Evolutionary conservation across 2,113 vertebrate species (phyloP), one percentile per base, ranked within the genome.

Genomic region (Arizona elegans): DNA sequence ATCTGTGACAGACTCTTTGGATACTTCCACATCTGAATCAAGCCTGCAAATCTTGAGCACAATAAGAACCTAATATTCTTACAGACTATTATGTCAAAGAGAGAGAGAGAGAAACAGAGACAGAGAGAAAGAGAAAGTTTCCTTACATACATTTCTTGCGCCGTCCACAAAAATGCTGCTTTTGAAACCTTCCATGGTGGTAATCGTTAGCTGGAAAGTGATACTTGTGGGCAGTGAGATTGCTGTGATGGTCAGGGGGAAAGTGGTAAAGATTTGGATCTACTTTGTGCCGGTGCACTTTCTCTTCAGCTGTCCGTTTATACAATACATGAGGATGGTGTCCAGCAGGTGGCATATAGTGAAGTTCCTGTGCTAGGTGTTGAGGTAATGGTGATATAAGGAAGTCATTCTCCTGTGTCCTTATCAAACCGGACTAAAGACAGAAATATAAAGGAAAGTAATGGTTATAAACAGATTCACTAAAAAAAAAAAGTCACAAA

Each of bases 71-170:
- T 53, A 1, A 75, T 19, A 88, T 93, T 87, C 86, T 94, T 93
- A 95, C 0, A 85, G 94, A 89, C 52, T 89, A 59, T 93, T 91
- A 92, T 15, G 62, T 90, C 88, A 96, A 97, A 96, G 92, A 97
- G 97, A 94, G 94, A 96, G 95, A 96, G 95, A 93, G 94, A 96
- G 86, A 96, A 15, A 75, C 2, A 81, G 33, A 75, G 95, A 93
- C 95, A 96, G 92, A 97, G 97, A 94, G 95, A 96, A 95, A 93
- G 95, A 97, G 97, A 97, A 97, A 97, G 98, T 98, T 98, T 98
- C 98, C 99, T 99, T 99, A 99, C 99, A 99, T 99, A 99, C 99
- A 99, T 99, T 99, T 99, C 98, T 99, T 99, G 98, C 98, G 99
- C 97, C 97, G 98, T 98, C 99, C 99, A 98, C 99, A 99, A 98